These are phyloP conservation scores for Lasioglossum marginatum DNA, from an alignment of 2,888 invertebrate species.

Conservation along the genomic window DNA sequence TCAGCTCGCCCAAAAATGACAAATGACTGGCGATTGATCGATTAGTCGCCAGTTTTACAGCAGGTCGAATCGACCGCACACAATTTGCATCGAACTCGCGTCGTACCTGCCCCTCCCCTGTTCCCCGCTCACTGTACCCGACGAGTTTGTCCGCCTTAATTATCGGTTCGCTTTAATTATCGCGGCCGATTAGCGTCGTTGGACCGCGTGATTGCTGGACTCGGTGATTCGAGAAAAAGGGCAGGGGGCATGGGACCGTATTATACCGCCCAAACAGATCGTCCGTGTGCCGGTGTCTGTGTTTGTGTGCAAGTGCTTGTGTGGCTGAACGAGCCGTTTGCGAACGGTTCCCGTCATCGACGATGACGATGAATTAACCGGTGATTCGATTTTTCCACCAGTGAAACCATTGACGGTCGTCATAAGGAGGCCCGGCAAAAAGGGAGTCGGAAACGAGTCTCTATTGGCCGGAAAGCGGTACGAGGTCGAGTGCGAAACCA, in stretches of 20 bases:
- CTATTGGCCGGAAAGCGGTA: conserved; percentile 93
- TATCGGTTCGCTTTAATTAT: conserved; percentile 70
- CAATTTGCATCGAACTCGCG: conserved; percentile 72
- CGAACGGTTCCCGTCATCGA: background rate
- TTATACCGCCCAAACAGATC: conserved; percentile 17
- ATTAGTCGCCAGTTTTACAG: conserved; percentile 37
- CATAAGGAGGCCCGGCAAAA: conserved; percentile 87
- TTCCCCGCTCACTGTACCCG: conserved; percentile 17
- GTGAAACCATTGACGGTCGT: conserved; percentile 93
- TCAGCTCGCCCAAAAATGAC: conserved; percentile 46
- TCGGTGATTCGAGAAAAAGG: conserved; percentile 37
- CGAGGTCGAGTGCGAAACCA: conserved; percentile 93
- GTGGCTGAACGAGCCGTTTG: background rate
- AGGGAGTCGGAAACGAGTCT: conserved; percentile 83
- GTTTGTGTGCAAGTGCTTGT: background rate
- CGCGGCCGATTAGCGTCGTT: conserved; percentile 63
- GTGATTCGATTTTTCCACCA: conserved; percentile 80
- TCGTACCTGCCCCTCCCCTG: conserved; percentile 36
- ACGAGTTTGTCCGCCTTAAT: conserved; percentile 64
- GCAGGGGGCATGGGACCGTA: background rate
- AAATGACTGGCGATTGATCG: conserved; percentile 47
- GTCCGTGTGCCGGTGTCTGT: background rate
- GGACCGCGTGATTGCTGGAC: conserved; percentile 56
- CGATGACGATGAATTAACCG: background rate
- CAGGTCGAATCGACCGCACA: conserved; percentile 42